phyloP scores from a whole-genome alignment of 2,888 invertebrate species.

The Chrysolina haemoptera region DNA sequence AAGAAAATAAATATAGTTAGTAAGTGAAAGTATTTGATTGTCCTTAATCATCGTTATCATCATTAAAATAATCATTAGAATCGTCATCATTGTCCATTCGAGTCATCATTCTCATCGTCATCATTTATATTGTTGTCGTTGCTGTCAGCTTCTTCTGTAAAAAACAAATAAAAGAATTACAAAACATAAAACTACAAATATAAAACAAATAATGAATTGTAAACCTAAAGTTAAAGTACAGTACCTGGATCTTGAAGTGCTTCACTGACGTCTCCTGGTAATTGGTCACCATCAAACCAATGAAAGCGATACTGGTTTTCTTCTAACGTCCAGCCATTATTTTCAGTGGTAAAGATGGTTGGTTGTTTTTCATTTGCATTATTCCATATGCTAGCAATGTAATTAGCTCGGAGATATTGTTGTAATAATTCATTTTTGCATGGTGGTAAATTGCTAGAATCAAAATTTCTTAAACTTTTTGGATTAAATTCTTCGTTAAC shows the following conservation, averaged over 20 bases:
- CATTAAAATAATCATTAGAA: no score
- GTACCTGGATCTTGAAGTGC: conserved; percentile 1
- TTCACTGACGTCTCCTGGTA: conserved; percentile 30
- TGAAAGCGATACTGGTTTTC: conserved; percentile 13
- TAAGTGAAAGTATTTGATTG: no score
- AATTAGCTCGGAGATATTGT: conserved; percentile 43
- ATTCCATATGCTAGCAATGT: conserved; percentile 46
- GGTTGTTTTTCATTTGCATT: conserved; percentile 44
- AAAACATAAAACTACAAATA: conserved; percentile 17
- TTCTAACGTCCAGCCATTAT: not conserved
- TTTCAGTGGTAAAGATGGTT: conserved; percentile 32
- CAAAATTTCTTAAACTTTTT: conserved; percentile 47
- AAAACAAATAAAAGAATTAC: conserved; percentile 17
- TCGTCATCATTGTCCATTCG: no score
- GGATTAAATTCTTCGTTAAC: conserved; percentile 38
- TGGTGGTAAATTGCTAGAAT: conserved; percentile 49
- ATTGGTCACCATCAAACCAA: conserved; percentile 21
- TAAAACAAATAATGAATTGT: not conserved
- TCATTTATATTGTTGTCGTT: no score
- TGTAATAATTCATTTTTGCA: conserved; percentile 46
- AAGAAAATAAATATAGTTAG: no score
- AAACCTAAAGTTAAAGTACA: conserved; percentile 31
- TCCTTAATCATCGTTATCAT: no score
- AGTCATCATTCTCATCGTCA: no score
- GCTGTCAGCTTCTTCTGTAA: not conserved